Base-by-base conservation (phyloP, 2,888 invertebrate genomes). In the Tillus elongatus region DNA sequence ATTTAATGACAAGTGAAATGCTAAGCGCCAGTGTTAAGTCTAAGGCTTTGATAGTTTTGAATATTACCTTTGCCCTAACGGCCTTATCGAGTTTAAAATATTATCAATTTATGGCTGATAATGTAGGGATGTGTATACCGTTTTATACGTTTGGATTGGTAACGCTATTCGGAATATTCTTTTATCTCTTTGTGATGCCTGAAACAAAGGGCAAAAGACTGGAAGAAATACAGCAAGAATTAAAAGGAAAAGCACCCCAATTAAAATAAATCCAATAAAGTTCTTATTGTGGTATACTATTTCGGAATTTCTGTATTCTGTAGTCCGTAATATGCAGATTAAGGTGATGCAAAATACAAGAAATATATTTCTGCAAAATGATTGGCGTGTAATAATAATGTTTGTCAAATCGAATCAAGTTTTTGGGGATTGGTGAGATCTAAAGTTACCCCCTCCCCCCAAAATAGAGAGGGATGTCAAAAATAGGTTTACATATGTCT, bases 121-220 rank as follows among this genome's bases (percentile, higher is more conserved):
- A 46, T 36, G 44, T 51, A n/a, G 52, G 58, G 2, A 43, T 56
- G 41, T 46, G 46, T n/a, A 46, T 57, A 3, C 58, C 58, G 3
- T 56, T 59, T 36, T 49, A 50, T 30, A 43, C 49, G 10, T 61
- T 58, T 37, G 51, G 49, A 1, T 15, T 46, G 4, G 49, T 44
- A 36, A 45, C 45, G 13, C 33, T 53, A 3, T 1, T 49, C 3
- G 49, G 51, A 3, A 42, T 45, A 1, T 16, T 55, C 3, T 57
- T 56, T 16, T 53, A 47, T 30, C 50, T 50, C 30, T 48, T 43
- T 12, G 46, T 44, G 27, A 45, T 62, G 3, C 57, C 58, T 1
- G 62, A 61, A 49, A 63, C 63, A 3, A 61, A 58, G 44, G 60
- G 58, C 1, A 57, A 58, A 40, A 57, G 59, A 3, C 37, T 63